Conservation (phyloP, 64 coral and sea anemone genomes). For the Montipora efflorescens region DNA sequence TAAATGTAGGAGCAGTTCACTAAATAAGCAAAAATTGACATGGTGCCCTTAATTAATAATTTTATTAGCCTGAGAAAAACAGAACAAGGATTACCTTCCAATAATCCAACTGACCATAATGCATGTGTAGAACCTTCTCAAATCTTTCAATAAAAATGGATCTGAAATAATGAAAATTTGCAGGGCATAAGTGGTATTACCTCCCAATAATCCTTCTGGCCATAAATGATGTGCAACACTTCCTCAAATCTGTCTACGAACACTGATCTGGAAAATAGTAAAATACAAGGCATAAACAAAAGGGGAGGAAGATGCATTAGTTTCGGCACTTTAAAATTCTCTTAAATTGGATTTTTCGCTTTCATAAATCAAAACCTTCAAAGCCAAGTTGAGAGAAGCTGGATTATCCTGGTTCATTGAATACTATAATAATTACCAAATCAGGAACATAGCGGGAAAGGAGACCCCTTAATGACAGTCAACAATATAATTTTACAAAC, state of each 20-base stretch:
- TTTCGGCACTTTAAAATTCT: too few relatives aligned
- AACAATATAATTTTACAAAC: too few relatives aligned
- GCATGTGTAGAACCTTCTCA: conserved; percentile 68
- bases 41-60: background rate
- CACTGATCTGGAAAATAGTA: conserved; percentile 77
- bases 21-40: too few relatives aligned
- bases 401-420: too few relatives aligned
- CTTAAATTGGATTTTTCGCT: too few relatives aligned
- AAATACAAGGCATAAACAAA: background rate
- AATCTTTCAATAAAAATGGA: conserved; percentile 59
- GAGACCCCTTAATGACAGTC: too few relatives aligned
- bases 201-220: conserved; percentile 92
- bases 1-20: too few relatives aligned
- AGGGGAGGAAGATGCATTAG: too few relatives aligned
- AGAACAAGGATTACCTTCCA: conserved; percentile 45
- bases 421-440: too few relatives aligned
- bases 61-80: background rate
- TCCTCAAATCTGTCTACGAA: conserved; percentile 97
- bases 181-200: conserved; percentile 49
- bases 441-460: too few relatives aligned
- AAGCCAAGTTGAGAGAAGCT: too few relatives aligned
- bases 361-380: too few relatives aligned
- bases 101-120: conserved; percentile 73
- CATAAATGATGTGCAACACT: conserved; percentile 91
- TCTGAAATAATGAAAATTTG: conserved; percentile 33